phyloP scores from a whole-genome alignment of 2,797 vertebrate species.

The Protonibea diacanthus region DNA sequence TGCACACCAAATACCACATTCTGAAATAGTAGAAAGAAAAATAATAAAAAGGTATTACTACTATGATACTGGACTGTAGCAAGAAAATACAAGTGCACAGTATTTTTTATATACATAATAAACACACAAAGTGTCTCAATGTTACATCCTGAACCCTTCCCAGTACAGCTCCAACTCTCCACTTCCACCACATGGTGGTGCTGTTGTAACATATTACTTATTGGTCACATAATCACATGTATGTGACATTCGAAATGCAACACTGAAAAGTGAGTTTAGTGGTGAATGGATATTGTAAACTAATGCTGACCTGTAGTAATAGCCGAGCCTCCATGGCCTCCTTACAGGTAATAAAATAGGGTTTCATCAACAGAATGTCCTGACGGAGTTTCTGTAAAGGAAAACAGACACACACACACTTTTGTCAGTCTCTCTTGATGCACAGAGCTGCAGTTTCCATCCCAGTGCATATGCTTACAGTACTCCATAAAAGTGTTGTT shows the following conservation, averaged over 20 bases:
- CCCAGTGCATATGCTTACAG: not conserved
- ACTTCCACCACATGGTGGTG: conserved; percentile 44
- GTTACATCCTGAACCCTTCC: not conserved
- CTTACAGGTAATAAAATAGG: conserved; percentile 97
- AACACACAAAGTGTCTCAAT: not conserved
- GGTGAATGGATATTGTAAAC: not conserved
- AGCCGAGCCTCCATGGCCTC: conserved; percentile 97
- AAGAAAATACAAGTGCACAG: not conserved
- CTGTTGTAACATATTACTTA: conserved; percentile 24
- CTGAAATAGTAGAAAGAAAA: not conserved
- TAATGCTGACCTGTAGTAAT: conserved; percentile 90
- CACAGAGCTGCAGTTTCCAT: not conserved
- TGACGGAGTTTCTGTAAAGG: conserved; percentile 93
- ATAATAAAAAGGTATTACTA: not conserved
- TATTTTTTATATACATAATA: not conserved
- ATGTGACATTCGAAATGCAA: not conserved
- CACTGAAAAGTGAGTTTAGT: not conserved
- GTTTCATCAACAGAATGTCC: conserved; percentile 98
- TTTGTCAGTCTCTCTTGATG: not conserved
- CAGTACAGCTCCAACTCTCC: not conserved
- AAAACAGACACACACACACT: conserved; percentile 20
- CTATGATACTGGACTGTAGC: not conserved
- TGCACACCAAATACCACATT: not conserved
- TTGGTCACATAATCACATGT: not conserved
- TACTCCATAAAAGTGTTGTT: not conserved